phyloP scores from a whole-genome alignment of 1,140 invertebrate species.

The Micrasema minimum region DNA sequence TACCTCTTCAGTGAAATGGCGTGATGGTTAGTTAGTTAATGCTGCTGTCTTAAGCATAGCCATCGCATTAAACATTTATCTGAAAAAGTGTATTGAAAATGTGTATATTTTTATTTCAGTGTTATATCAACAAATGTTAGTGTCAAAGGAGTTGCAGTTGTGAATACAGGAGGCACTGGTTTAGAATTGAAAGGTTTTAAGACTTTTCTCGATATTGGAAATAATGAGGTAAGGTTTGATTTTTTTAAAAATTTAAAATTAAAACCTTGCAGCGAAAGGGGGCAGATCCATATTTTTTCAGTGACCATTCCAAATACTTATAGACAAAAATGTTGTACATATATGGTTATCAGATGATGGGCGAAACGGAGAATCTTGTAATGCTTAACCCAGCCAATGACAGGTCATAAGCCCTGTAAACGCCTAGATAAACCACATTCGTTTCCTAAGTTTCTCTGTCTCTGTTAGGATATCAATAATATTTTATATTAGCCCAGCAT shows the following conservation, averaged over 20 bases:
- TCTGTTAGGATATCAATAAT: too few relatives aligned
- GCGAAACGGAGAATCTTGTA: too few relatives aligned
- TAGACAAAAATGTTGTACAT: not conserved
- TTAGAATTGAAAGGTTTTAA: not conserved
- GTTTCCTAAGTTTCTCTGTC: too few relatives aligned
- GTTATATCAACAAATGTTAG: not conserved
- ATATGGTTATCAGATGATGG: too few relatives aligned
- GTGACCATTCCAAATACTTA: not conserved
- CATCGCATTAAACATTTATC: too few relatives aligned
- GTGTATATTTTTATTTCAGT: not conserved
- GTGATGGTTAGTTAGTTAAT: too few relatives aligned
- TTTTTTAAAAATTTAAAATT: not conserved
- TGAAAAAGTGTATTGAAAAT: not conserved
- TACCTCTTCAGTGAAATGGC: too few relatives aligned
- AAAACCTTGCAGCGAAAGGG: not conserved
- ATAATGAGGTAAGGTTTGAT: conserved; percentile 1
- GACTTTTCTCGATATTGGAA: not conserved
- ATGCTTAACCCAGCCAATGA: too few relatives aligned
- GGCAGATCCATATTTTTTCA: not conserved
- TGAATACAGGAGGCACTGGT: not conserved
- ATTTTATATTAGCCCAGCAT: too few relatives aligned
- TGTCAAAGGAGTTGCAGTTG: not conserved
- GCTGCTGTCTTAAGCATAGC: not conserved
- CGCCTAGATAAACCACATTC: not conserved
- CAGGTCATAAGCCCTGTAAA: not conserved